Conservation (phyloP, 1,140 invertebrate species). For the Anadara kagoshimensis region DNA sequence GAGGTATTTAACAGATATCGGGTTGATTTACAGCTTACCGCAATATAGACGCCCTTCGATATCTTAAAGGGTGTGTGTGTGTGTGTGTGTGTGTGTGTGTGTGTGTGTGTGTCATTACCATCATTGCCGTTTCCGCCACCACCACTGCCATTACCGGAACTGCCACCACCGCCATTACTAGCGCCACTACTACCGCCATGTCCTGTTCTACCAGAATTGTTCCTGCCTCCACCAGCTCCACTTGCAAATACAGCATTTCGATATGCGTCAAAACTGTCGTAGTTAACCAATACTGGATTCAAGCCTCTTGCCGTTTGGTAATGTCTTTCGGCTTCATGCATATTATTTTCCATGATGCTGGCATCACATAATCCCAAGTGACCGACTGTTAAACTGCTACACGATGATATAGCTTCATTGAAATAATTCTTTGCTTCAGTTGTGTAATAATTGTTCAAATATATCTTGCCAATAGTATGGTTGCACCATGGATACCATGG, state of each 20-base stretch:
- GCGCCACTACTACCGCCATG: not conserved
- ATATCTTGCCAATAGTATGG: constrained; percentile 1
- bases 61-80: too few species aligned
- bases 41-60: too few species aligned
- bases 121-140: not conserved
- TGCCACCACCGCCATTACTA: not conserved
- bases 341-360: constrained; percentile 6
- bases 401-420: constrained; percentile 1
- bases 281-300: not conserved
- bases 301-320: not conserved
- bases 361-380: not conserved
- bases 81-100: too few species aligned
- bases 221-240: too few species aligned
- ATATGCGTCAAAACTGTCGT: constrained; percentile 4
- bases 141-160: not conserved
- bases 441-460: not conserved
- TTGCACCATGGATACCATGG: constrained; percentile 19
- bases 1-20: too few species aligned
- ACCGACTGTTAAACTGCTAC: not conserved
- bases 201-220: not conserved
- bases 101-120: too few species aligned
- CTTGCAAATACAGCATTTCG: not conserved
- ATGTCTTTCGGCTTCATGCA: not conserved
- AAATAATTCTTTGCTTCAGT: not conserved
- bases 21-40: too few species aligned